Conservation (phyloP, 53 echinoderm and acorn worm genomes). For the Stichopus horrens region DNA sequence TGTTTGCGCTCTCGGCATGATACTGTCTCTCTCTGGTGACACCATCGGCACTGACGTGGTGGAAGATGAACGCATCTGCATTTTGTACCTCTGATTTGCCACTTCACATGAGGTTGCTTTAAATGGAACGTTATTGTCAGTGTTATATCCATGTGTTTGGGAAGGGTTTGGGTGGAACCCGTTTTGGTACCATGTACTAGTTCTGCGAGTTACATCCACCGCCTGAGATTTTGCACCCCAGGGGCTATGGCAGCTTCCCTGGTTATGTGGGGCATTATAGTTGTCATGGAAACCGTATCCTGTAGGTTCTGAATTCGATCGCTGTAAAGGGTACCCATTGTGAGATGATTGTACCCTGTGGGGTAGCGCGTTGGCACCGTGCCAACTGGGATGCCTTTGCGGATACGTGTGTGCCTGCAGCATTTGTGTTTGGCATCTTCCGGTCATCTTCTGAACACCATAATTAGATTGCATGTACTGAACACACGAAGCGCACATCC, state of each 20-base stretch:
- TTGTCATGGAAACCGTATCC: constrained; percentile 8
- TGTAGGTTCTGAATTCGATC: constrained; percentile 24
- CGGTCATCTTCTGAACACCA: constrained; percentile 7
- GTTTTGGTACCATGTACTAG: constrained; percentile 1
- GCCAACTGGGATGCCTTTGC: constrained; percentile 36
- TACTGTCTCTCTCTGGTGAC: not conserved
- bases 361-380: not conserved
- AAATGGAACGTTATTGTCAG: not conserved
- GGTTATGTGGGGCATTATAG: not conserved
- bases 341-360: constrained; percentile 1
- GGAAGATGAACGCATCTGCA: not conserved
- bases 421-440: constrained; percentile 13
- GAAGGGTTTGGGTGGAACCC: not conserved
- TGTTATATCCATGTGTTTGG: not conserved
- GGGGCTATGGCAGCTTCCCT: not conserved
- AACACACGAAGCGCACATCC: constrained; percentile 24
- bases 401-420: not conserved
- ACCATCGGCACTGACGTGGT: not conserved
- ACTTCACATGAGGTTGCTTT: not conserved
- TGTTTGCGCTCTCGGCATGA: not conserved
- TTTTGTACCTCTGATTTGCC: not conserved
- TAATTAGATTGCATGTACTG: constrained; percentile 30
- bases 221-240: constrained; percentile 32
- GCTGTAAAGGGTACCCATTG: constrained; percentile 33
- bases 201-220: not conserved